A percentile compares a stretch with the other conserved stretches of the same genome.
Evolutionary conservation across 1,140 invertebrate genomes (phyloP).

Genomic region (Eufriesea mexicana): DNA sequence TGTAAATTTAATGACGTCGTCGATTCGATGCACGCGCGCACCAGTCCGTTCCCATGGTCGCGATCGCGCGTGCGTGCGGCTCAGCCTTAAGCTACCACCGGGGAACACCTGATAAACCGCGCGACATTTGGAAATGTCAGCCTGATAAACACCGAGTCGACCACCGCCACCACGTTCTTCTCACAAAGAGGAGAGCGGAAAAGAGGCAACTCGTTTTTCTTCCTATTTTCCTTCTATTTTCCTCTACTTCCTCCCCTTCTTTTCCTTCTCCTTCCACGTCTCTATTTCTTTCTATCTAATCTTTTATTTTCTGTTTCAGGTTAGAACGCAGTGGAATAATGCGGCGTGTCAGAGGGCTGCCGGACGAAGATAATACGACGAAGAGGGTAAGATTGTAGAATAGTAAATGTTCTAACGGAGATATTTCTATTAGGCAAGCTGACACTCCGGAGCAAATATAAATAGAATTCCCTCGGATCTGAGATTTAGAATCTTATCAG

Average conservation of each 20-base stretch:
- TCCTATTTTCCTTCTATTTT: not conserved
- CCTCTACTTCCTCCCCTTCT: not conserved
- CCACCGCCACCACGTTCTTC: constrained; percentile 32
- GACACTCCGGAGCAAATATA: not conserved
- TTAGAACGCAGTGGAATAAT: no score
- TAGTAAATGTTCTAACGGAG: no score
- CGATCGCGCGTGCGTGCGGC: constrained; percentile 40
- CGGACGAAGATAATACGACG: no score
- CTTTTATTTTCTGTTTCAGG: no score
- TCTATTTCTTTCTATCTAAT: no score
- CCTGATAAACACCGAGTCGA: constrained; percentile 62
- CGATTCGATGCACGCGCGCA: constrained; percentile 54
- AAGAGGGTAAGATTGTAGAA: no score
- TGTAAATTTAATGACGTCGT: constrained; percentile 74
- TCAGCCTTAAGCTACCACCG: constrained; percentile 44
- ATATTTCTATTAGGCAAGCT: no score
- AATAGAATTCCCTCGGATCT: not conserved
- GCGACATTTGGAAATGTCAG: constrained; percentile 74
- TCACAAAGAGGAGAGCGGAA: not conserved
- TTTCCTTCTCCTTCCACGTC: not conserved
- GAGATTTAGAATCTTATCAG: no score
- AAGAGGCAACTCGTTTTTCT: not conserved
- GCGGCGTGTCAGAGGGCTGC: no score
- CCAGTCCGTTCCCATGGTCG: constrained; percentile 32
- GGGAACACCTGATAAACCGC: constrained; percentile 67